These are phyloP conservation scores for Thunnus maccoyii DNA, from an alignment of 2,113 vertebrate species.

Conservation along the genomic window DNA sequence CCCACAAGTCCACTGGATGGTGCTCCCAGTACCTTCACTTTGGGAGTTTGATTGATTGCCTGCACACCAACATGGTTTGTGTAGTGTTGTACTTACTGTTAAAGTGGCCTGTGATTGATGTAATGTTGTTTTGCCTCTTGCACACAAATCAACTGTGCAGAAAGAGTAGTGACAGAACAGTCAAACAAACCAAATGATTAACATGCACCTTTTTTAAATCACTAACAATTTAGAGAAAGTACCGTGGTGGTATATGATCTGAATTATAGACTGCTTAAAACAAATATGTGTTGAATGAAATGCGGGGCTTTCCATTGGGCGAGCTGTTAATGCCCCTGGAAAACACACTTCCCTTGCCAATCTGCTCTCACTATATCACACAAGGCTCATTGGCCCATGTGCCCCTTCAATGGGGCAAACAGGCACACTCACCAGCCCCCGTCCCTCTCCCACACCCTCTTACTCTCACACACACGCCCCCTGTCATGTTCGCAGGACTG, in stretches of 20 bases:
- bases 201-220: slow-evolving; percentile 45
- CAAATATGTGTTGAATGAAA: slow-evolving; percentile 58
- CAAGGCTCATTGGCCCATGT: slow-evolving; percentile 71
- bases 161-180: slow-evolving; percentile 46
- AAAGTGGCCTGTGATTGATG: slow-evolving; percentile 54
- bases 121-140: slow-evolving; percentile 44
- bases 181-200: slow-evolving; percentile 60
- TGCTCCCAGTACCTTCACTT: slow-evolving; percentile 28
- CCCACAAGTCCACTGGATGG: slow-evolving; percentile 51
- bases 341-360: slow-evolving; percentile 56
- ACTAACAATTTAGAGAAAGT: slow-evolving; percentile 10
- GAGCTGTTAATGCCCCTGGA: slow-evolving; percentile 54
- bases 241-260: not conserved
- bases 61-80: slow-evolving; percentile 43
- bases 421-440: slow-evolving; percentile 65
- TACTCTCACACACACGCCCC: slow-evolving; percentile 74
- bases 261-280: slow-evolving; percentile 50
- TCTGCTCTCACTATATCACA: slow-evolving; percentile 60
- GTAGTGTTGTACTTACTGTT: slow-evolving; percentile 47
- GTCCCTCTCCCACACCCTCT: slow-evolving; percentile 59
- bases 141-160: slow-evolving; percentile 40
- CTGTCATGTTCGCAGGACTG: slow-evolving; percentile 81
- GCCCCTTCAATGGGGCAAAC: slow-evolving; percentile 71
- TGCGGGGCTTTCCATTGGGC: slow-evolving; percentile 23
- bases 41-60: slow-evolving; percentile 68